A percentile compares a stretch with the other conserved stretches of the same genome.
Conservation (phyloP, 2,113 vertebrate genomes). For the Eublepharis macularius region DNA sequence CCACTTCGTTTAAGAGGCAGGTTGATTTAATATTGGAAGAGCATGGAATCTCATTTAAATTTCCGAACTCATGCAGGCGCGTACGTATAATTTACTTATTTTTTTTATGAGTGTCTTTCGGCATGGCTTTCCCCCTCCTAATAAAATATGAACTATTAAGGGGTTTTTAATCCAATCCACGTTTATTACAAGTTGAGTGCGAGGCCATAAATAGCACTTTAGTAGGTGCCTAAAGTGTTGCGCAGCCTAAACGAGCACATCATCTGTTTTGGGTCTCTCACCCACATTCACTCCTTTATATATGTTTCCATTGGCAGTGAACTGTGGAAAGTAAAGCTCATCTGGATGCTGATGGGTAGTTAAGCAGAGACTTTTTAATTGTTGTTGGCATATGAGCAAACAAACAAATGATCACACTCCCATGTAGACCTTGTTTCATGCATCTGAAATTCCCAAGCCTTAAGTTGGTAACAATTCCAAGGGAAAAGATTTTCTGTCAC, state of each 20-base stretch:
- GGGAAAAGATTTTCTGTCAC: background rate
- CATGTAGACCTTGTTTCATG: background rate
- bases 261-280: background rate
- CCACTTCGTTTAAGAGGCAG: slow-evolving; percentile 42
- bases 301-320: background rate
- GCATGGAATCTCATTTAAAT: slow-evolving; percentile 59
- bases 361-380: background rate
- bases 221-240: slow-evolving; percentile 32
- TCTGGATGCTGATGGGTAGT: slow-evolving; percentile 36
- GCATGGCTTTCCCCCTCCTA: slow-evolving; percentile 55
- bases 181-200: slow-evolving; percentile 67
- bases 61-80: slow-evolving; percentile 42
- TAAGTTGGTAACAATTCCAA: background rate
- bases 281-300: background rate
- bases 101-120: slow-evolving; percentile 60
- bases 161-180: slow-evolving; percentile 63
- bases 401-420: background rate
- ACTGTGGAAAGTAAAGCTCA: background rate
- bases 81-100: slow-evolving; percentile 68
- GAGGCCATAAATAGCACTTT: slow-evolving; percentile 65
- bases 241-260: slow-evolving; percentile 2
- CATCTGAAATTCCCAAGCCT: background rate
- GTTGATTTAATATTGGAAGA: slow-evolving; percentile 62
- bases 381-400: background rate
- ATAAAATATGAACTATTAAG: slow-evolving; percentile 73